phyloP scores from a whole-genome alignment of 2,113 vertebrate species.

The Polypterus bichir region DNA sequence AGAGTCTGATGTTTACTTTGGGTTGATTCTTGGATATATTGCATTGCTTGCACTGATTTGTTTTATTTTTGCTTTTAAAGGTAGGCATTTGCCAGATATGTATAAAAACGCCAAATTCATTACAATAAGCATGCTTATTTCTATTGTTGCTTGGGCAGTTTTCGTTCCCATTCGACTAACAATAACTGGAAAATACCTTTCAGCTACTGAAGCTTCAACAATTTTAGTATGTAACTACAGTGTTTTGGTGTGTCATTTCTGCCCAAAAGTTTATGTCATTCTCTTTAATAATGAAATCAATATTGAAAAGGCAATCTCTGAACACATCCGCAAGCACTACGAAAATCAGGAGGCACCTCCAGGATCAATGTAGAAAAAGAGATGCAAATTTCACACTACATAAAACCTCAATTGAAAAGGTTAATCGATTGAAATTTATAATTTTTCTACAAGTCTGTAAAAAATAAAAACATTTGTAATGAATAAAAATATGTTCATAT shows the following conservation, averaged over 20 bases:
- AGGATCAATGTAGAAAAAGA: too few relatives aligned
- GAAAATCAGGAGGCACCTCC: neutral
- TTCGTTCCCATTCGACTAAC: slow-evolving; percentile 7
- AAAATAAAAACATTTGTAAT: too few relatives aligned
- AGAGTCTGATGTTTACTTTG: slow-evolving; percentile 6
- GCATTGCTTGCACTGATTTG: slow-evolving; percentile 10
- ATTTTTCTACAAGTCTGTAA: too few relatives aligned
- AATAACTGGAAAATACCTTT: slow-evolving; percentile 1
- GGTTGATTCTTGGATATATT: slow-evolving; percentile 7
- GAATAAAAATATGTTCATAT: too few relatives aligned
- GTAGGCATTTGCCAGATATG: slow-evolving; percentile 8
- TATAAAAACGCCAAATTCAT: slow-evolving; percentile 14
- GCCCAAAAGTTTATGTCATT: slow-evolving; percentile 13
- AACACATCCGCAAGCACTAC: neutral
- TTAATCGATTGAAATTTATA: too few relatives aligned
- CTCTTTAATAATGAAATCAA: slow-evolving; percentile 9
- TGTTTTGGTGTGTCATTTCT: slow-evolving; percentile 14
- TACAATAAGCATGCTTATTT: slow-evolving; percentile 15
- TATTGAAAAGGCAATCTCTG: slow-evolving; percentile 2
- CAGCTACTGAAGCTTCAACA: slow-evolving; percentile 5
- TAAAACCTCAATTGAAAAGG: too few relatives aligned
- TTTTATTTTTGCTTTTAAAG: slow-evolving; percentile 9
- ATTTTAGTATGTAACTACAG: slow-evolving; percentile 13
- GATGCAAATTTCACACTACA: too few relatives aligned
- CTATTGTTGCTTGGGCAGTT: slow-evolving; percentile 6